phyloP scores from a whole-genome alignment of 2,888 invertebrate species.

The Drosophila borealis region DNA sequence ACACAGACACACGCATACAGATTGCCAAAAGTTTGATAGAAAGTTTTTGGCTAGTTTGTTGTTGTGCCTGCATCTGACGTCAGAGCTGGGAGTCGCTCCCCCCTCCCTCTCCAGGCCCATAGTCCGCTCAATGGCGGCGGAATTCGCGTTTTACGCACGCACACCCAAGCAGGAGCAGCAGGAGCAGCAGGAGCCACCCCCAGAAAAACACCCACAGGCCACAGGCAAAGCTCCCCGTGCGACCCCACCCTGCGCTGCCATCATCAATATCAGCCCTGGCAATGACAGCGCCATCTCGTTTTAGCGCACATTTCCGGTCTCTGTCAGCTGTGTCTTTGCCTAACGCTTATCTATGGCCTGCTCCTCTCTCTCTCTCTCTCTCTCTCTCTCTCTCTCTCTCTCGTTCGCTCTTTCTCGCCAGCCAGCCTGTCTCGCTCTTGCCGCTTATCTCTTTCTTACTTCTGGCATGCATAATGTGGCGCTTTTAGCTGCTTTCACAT shows the following conservation, averaged over 20 bases:
- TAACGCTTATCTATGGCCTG: slow-evolving; percentile 38
- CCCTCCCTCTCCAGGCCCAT: slow-evolving; percentile 4
- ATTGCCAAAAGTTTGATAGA: slow-evolving; percentile 43
- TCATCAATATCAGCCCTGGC: slow-evolving; percentile 8
- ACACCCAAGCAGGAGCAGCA: slow-evolving; percentile 30
- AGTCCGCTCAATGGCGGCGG: slow-evolving; percentile 47
- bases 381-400: background rate
- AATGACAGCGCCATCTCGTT: slow-evolving; percentile 74
- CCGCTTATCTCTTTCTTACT: slow-evolving; percentile 10
- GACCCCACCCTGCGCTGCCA: background rate
- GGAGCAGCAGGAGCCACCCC: slow-evolving; percentile 7
- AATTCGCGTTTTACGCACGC: slow-evolving; percentile 46
- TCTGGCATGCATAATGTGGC: slow-evolving; percentile 55
- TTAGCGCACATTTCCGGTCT: slow-evolving; percentile 73
- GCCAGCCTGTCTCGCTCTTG: background rate
- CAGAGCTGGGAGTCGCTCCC: slow-evolving; percentile 29
- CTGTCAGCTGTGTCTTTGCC: slow-evolving; percentile 30
- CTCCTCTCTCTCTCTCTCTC: slow-evolving; percentile 3
- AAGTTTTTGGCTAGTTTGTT: slow-evolving; percentile 47
- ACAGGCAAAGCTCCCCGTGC: background rate
- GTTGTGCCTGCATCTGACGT: slow-evolving; percentile 51
- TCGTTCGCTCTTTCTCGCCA: background rate
- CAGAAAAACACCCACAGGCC: slow-evolving; percentile 24
- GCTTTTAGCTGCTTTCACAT: slow-evolving; percentile 80
- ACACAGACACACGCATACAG: slow-evolving; percentile 6